phyloP scores from a whole-genome alignment of 2,888 invertebrate species.

The Aphidoletes aphidimyza region DNA sequence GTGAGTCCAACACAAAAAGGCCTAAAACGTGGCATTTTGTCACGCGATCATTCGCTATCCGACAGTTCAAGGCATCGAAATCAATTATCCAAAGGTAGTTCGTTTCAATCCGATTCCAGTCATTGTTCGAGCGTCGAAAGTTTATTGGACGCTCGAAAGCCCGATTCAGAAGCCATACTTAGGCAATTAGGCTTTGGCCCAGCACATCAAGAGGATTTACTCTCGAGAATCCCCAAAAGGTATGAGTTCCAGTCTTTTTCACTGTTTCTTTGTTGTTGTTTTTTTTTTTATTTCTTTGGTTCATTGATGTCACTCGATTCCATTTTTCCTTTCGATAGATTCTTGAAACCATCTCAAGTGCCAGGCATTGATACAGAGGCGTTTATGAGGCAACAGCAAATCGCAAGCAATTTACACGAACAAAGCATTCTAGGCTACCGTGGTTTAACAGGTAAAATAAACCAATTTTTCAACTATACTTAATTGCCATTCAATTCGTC shows the following conservation, averaged over 20 bases:
- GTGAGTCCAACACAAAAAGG: slow-evolving; percentile 42
- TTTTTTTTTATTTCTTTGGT: slow-evolving; percentile 39
- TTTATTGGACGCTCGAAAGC: slow-evolving; percentile 82
- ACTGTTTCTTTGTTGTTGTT: not conserved
- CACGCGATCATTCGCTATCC: slow-evolving; percentile 29
- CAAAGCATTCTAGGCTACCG: slow-evolving; percentile 81
- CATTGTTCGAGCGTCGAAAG: slow-evolving; percentile 84
- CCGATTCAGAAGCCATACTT: slow-evolving; percentile 90
- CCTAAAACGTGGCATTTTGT: slow-evolving; percentile 2
- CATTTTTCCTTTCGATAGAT: slow-evolving; percentile 66
- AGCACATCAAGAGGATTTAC: slow-evolving; percentile 73
- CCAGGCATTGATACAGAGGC: slow-evolving; percentile 80
- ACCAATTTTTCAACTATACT: not conserved
- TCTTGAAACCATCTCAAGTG: slow-evolving; percentile 82
- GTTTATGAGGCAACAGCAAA: slow-evolving; percentile 79
- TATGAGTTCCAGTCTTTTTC: slow-evolving; percentile 40
- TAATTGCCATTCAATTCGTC: too few species aligned
- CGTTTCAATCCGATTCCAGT: slow-evolving; percentile 68
- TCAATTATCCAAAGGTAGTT: slow-evolving; percentile 68
- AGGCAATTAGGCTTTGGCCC: slow-evolving; percentile 85
- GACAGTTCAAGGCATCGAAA: slow-evolving; percentile 65
- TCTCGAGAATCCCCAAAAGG: slow-evolving; percentile 81
- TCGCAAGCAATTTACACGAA: slow-evolving; percentile 78
- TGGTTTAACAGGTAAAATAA: slow-evolving; percentile 74
- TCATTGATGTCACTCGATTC: too few species aligned